Conservation (phyloP, 2,888 invertebrate species). For the Barypeithes pellucidus region DNA sequence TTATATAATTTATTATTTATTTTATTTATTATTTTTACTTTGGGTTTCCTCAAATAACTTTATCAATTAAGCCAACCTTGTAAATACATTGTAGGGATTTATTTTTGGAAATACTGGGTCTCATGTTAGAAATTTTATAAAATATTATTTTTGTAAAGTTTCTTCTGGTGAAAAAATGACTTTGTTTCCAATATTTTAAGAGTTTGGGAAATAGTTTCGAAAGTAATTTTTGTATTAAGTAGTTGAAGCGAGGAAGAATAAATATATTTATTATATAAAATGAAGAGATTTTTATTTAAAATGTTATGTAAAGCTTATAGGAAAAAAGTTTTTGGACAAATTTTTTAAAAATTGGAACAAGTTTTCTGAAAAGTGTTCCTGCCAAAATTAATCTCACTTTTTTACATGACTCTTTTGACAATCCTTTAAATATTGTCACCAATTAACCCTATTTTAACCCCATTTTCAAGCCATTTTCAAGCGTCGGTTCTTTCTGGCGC, state of each 20-base stretch:
- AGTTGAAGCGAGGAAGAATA: neutral
- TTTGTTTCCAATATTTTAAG: slow-evolving; percentile 30
- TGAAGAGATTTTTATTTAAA: neutral
- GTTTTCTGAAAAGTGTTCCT: no score
- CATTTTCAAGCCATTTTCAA: no score
- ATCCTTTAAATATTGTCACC: no score
- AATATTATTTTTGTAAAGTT: slow-evolving; percentile 33
- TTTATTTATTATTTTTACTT: slow-evolving; percentile 33
- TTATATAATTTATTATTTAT: slow-evolving; percentile 11
- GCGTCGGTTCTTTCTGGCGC: no score
- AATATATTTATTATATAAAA: neutral
- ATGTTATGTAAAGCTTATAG: no score
- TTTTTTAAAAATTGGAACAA: no score
- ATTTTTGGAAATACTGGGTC: slow-evolving; percentile 20
- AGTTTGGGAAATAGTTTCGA: slow-evolving; percentile 19
- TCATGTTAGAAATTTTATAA: slow-evolving; percentile 33
- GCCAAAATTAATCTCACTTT: no score
- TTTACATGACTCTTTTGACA: no score
- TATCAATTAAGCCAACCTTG: slow-evolving; percentile 1
- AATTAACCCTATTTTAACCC: no score
- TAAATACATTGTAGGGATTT: slow-evolving; percentile 25
- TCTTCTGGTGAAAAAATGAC: slow-evolving; percentile 19
- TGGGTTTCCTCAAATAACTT: neutral
- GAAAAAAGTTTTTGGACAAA: no score
- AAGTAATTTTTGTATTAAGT: neutral